Evolutionary conservation across 2,113 vertebrate species (phyloP).

Genomic region (Tor tambroides): DNA sequence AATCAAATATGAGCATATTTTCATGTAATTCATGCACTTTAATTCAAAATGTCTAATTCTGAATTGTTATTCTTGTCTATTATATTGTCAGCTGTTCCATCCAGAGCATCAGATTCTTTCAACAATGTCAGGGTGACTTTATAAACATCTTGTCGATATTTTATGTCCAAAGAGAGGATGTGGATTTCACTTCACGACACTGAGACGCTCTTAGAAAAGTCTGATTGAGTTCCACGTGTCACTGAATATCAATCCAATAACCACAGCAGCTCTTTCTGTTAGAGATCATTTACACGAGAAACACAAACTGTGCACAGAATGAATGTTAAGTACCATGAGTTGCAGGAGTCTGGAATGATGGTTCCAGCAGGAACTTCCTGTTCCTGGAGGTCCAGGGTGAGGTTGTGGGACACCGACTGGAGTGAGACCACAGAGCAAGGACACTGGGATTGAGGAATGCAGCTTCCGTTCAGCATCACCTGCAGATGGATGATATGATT

Average conservation of each 20-base stretch:
- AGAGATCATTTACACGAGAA: background rate
- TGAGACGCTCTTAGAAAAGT: conserved; percentile 6
- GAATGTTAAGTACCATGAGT: conserved; percentile 75
- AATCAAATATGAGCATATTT: too few relatives aligned
- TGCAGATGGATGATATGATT: conserved; percentile 48
- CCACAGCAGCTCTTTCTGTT: background rate
- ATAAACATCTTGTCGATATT: background rate
- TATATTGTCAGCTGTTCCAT: background rate
- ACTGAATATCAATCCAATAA: background rate
- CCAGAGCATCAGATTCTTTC: background rate
- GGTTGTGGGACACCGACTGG: conserved; percentile 63
- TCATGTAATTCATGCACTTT: background rate
- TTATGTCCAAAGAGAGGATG: background rate
- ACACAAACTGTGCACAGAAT: background rate
- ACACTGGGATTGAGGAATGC: conserved; percentile 72
- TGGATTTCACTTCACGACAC: background rate
- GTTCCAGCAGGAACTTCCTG: conserved; percentile 70
- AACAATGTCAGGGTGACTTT: conserved; percentile 14
- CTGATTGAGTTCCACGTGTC: background rate
- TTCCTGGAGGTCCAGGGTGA: conserved; percentile 63
- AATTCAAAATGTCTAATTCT: background rate
- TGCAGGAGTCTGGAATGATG: conserved; percentile 75
- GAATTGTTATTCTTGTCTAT: background rate
- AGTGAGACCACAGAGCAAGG: conserved; percentile 72
- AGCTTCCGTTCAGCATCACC: conserved; percentile 76